Evolutionary conservation across 2,113 vertebrate species (phyloP).

Genomic region (Smithornis capensis): DNA sequence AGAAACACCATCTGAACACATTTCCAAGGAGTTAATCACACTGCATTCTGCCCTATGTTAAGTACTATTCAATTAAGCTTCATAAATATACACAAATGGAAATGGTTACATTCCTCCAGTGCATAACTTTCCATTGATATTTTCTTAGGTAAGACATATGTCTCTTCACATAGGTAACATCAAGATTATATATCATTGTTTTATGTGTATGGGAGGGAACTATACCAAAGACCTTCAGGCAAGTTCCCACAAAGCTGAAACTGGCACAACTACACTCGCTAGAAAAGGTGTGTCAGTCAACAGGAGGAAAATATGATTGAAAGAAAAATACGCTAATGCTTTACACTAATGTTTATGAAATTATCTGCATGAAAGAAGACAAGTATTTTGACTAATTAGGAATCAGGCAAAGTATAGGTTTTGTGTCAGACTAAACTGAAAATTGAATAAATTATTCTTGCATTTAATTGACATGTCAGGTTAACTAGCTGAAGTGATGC

Average conservation of each 20-base stretch:
- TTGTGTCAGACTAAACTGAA: constrained; percentile 36
- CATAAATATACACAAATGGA: constrained; percentile 8
- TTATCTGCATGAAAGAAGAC: constrained; percentile 53
- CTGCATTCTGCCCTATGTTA: background rate
- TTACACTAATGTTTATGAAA: constrained; percentile 51
- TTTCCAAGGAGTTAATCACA: background rate
- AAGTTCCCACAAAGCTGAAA: constrained; percentile 65
- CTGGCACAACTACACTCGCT: constrained; percentile 10
- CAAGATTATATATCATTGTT: constrained; percentile 17
- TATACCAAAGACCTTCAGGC: constrained; percentile 47
- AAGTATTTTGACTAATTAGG: constrained; percentile 54
- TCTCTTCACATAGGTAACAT: constrained; percentile 20
- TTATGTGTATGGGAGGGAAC: constrained; percentile 8
- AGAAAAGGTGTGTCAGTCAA: constrained; percentile 54
- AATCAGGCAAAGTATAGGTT: constrained; percentile 24
- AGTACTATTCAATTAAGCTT: background rate
- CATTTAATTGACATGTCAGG: constrained; percentile 16
- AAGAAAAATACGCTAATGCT: constrained; percentile 56
- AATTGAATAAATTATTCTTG: constrained; percentile 37
- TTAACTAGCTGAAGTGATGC: background rate
- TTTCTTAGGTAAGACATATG: constrained; percentile 11
- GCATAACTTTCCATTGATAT: constrained; percentile 31
- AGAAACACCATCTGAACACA: background rate
- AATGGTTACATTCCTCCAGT: background rate
- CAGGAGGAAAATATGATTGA: constrained; percentile 47